Base-by-base conservation (phyloP, 2,113 vertebrate genomes). In the Osmerus eperlanus region DNA sequence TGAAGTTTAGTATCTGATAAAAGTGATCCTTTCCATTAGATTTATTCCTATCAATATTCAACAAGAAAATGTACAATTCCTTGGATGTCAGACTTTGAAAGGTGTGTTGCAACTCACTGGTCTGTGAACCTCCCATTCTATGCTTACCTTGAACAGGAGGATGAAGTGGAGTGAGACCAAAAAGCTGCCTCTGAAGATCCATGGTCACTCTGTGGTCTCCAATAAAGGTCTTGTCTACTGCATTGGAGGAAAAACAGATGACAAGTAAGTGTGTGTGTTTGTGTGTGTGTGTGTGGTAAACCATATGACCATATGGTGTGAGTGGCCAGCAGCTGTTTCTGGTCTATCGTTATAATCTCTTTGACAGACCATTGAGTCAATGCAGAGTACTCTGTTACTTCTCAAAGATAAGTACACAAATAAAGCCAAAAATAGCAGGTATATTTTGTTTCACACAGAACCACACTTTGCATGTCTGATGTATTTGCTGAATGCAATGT, bases 171-270 rank as follows among this genome's bases (percentile, higher is more conserved):
- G 80, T 1, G 96, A 99, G 87, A 91, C 92, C 41, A 99, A 98
- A 87, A 96, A 96, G 77, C 93, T 99, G 74, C 97, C 97, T 51
- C 87, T 98, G 81, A 98, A 94, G 92, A 93, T 99, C 77, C 98
- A 99, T 11, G 97, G 97, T 36, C 97, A 99, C 23, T 88, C 94
- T 72, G 95, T 96, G 9, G 71, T 96, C 81, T 98, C 96, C 81
- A 91, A 98, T 85, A 96, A 95, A 67, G 95, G 94, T 51, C 9
- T 96, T 78, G 89, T 99, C 72, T 99, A 98, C 87, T 94, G 94
- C 89, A 92, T 99, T n/a, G 97, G 97, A 6, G 97, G 97, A 85
- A 99, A 99, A 91, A 98, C 96, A 51, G 97, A 99, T 75, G 96
- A 99, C 82, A 98, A 97, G 97, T 99, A 88, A 96, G 97, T 94